Evolutionary conservation across 1,140 invertebrate species (phyloP).

Genomic region (Eupristina koningsbergeri): DNA sequence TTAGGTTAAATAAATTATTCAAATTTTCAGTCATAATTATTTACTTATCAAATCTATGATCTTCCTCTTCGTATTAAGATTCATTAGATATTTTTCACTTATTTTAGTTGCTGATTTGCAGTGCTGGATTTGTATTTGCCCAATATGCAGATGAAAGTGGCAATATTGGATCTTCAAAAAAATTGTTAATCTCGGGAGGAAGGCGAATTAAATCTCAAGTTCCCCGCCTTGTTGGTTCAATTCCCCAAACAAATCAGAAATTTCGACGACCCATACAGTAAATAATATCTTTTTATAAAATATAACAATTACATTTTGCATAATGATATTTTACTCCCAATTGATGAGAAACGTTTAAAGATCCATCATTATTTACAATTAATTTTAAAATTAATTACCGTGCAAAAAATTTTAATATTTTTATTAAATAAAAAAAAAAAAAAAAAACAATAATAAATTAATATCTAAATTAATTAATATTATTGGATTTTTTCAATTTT

Average conservation of each 20-base stretch:
- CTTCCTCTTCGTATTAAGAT: background rate
- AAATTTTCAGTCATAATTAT: background rate
- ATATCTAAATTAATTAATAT: no score
- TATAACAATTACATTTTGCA: background rate
- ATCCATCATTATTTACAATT: no score
- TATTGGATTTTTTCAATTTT: no score
- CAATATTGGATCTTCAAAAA: conserved; percentile 31
- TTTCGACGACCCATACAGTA: conserved; percentile 56
- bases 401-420: no score
- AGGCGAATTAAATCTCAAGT: conserved; percentile 42
- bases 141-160: conserved; percentile 55
- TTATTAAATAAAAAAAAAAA: no score
- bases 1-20: background rate
- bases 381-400: no score
- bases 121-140: conserved; percentile 52
- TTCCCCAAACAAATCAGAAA: conserved; percentile 56
- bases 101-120: conserved; percentile 61
- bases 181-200: conserved; percentile 43
- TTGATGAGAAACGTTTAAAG: no score
- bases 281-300: background rate
- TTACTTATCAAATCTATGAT: no score
- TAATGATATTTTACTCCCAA: background rate
- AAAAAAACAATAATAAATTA: no score
- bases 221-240: conserved; percentile 48
- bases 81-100: background rate